phyloP scores from a whole-genome alignment of 1,140 invertebrate genomes.

The Scaptomyza hsui region DNA sequence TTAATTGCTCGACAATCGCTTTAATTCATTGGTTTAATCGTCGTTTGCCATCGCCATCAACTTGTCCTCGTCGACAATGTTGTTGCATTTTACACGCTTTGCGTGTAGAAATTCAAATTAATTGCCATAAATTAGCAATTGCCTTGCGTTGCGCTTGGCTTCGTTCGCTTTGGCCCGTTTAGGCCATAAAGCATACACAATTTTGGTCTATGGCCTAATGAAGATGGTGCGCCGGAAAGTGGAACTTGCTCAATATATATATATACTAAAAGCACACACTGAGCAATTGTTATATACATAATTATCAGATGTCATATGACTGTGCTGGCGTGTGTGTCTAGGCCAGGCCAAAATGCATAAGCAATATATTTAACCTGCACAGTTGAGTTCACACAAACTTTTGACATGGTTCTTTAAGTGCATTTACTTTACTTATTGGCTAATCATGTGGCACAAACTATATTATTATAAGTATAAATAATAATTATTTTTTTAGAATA shows the following conservation, averaged over 20 bases:
- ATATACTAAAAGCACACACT: constrained; percentile 18
- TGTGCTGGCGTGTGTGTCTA: constrained; percentile 12
- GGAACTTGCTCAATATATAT: constrained; percentile 53
- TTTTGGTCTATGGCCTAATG: constrained; percentile 44
- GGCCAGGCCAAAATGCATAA: constrained; percentile 11
- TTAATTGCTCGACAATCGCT: constrained; percentile 67
- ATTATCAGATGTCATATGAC: constrained; percentile 30
- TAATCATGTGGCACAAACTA: neutral
- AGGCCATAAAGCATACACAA: neutral
- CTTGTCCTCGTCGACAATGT: constrained; percentile 43
- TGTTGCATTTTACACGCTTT: constrained; percentile 76
- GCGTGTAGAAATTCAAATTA: constrained; percentile 81
- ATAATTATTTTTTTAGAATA: too few relatives aligned
- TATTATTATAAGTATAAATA: too few relatives aligned
- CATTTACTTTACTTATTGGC: too few relatives aligned
- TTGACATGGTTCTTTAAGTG: neutral
- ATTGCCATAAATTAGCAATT: constrained; percentile 62
- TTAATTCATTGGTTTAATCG: constrained; percentile 60
- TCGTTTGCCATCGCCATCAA: constrained; percentile 39
- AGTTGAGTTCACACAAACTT: neutral
- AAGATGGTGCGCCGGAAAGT: constrained; percentile 69
- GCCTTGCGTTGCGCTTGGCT: constrained; percentile 68
- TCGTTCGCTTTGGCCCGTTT: constrained; percentile 14
- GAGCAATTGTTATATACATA: constrained; percentile 51
- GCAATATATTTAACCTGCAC: neutral